Conservation (phyloP, 2,113 vertebrate species). For the Eubucco bourcierii region DNA sequence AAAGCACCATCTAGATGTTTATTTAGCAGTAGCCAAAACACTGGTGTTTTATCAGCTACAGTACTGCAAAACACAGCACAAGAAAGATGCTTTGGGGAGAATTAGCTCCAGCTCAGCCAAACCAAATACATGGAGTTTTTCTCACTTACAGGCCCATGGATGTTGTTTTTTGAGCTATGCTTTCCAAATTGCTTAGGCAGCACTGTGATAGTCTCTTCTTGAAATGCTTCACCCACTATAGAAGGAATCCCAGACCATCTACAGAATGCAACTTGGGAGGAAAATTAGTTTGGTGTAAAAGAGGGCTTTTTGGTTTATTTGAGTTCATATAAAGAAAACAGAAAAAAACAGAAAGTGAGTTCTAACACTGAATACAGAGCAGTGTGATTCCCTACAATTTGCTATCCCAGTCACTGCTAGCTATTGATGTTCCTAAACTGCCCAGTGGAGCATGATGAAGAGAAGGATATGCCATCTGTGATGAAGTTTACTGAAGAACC, state of each 20-base stretch:
- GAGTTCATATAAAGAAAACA: not conserved
- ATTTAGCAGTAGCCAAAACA: too few species aligned
- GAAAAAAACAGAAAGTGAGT: not conserved
- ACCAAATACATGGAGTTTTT: not conserved
- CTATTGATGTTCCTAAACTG: not conserved
- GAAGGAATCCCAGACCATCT: not conserved
- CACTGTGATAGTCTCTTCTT: not conserved
- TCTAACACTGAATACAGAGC: not conserved
- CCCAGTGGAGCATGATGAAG: not conserved
- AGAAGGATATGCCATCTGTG: not conserved
- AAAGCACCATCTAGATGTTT: too few species aligned
- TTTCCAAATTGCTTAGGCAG: not conserved
- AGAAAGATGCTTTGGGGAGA: too few species aligned
- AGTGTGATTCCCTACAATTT: not conserved
- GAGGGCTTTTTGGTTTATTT: not conserved
- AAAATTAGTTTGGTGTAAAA: not conserved
- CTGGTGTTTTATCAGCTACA: too few species aligned
- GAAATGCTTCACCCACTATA: not conserved
- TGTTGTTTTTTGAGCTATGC: not conserved
- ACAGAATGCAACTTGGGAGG: not conserved
- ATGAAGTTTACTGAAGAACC: not conserved
- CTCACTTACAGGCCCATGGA: not conserved
- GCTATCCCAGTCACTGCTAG: not conserved
- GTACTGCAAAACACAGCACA: too few species aligned
- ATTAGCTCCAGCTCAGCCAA: too few species aligned